Evolutionary conservation across 2,797 vertebrate species (phyloP), one percentile per base, ranked within the genome.

Genomic region (Poecile montanus): DNA sequence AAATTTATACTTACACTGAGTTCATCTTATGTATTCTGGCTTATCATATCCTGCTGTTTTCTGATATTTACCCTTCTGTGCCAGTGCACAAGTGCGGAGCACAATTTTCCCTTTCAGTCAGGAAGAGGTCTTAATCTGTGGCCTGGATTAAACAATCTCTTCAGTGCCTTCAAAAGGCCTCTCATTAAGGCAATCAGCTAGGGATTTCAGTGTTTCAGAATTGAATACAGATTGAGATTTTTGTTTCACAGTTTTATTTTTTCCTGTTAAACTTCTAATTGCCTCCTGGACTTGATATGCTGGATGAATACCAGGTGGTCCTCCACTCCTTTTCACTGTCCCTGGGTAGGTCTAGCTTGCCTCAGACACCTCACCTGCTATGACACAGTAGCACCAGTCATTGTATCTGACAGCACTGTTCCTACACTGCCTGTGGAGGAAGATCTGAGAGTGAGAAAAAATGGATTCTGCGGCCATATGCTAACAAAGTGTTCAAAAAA

Each of bases 191-290:
- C 67, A 57, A 54, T 88, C 70, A 75, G 47, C 40, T 84, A 51
- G 16, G 42, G 53, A 45, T 88, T 95, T 94, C 29, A 13, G 70
- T 56, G 48, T 85, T 96, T 96, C 38, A 14, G 76, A 85, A 83
- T 66, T 63, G 65, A 66, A 82, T n/a, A 47, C 21, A 47, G 68
- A 62, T 44, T 15, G n/a, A 30, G 11, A 23, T 78, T 68, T 95
- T 93, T 95, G 78, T 94, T 95, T 73, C 47, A 83, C 29, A n/a
- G 61, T 57, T 93, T 80, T 67, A 29, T 16, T 84, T 57, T 70
- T 63, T 90, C 71, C 38, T 45, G 9, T 73, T 83, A 77, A 85
- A 63, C 60, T 63, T 82, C 57, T 92, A 78, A 79, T 91, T 81
- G 42, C 68, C 68, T 20, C 72, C 34, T 96, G 20, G 17, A 42